Base-by-base conservation (phyloP, 2,113 vertebrate species). In the Plectropomus leopardus region DNA sequence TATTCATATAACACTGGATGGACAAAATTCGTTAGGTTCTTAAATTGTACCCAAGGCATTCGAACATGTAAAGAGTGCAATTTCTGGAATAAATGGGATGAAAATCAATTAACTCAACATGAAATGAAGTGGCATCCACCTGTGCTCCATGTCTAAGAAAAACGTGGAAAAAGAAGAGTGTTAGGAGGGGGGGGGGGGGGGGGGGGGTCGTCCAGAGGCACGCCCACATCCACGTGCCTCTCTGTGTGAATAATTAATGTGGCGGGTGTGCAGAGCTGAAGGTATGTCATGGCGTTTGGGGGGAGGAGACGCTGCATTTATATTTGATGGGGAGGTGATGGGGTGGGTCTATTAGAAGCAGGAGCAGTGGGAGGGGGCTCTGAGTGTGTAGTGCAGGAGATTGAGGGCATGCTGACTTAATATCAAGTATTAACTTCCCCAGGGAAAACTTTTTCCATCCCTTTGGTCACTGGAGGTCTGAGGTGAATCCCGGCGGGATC, bases 261-360 rank as follows among this genome's bases (percentile, higher is more conserved):
- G 6, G 14, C 16, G 13, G 42, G 42, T 75, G 72, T 44, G 45
- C 47, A 58, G 79, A 61, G 76, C 66, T 84, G 78, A 73, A 73
- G 86, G 70, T 84, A 85, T 86, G 84, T 59, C 54, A 32, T 13
- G 21, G 58, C 0, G 40, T 61, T 50, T 26, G 66, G 73, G 53
- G 47, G 54, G 28, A 42, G 61, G 66, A 65, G 53, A 54, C 0
- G 54, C 26, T 57, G 34, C 59, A 73, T 88, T 65, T 55, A 78
- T 84, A 82, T 86, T 88, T 81, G 57, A 88, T 83, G 57, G 34
- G 44, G 67, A 45, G 57, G 69, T 58, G 71, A 78, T 66, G 68
- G 67, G 54, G 58, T 4, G 26, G 71, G 40, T 24, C 76, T 34
- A 55, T 82, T 78, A 80, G 23, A 54, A 68, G 66, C 30, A 44